phyloP scores from a whole-genome alignment of 1,140 invertebrate genomes.

The Drosophila mayri region DNA sequence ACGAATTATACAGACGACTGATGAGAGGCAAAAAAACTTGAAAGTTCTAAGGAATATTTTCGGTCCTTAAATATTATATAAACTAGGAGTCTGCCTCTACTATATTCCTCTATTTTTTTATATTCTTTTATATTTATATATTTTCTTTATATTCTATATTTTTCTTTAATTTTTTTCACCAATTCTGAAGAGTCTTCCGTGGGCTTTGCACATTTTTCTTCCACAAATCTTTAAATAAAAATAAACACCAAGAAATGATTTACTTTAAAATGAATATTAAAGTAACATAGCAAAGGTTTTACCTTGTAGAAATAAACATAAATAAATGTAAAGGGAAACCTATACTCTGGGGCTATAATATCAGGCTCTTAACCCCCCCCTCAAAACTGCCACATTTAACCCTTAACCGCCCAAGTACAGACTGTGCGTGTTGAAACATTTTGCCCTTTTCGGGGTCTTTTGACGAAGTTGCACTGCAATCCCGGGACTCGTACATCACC shows the following conservation, averaged over 20 bases:
- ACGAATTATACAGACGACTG: conserved; percentile 5
- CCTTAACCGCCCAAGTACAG: not conserved
- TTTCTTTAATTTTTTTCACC: not conserved
- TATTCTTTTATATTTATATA: no score
- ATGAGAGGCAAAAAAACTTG: not conserved
- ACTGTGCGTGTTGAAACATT: conserved; percentile 54
- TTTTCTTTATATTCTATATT: no score
- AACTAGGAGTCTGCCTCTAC: not conserved
- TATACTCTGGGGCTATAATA: not conserved
- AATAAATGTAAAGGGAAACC: not conserved
- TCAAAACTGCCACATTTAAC: not conserved
- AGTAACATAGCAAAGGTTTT: not conserved
- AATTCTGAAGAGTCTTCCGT: no score
- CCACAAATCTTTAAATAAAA: not conserved
- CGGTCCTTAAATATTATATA: not conserved
- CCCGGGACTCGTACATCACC: conserved; percentile 65
- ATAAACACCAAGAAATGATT: not conserved
- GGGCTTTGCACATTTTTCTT: not conserved
- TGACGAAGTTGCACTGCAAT: conserved; percentile 26
- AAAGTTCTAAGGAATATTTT: not conserved
- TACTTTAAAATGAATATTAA: not conserved
- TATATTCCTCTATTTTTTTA: not conserved
- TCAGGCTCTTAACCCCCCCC: not conserved
- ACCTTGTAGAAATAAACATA: not conserved
- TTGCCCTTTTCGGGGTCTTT: not conserved